A percentile compares a stretch with the other conserved stretches of the same genome.
Evolutionary conservation across 2,888 invertebrate genomes (phyloP).

Genomic region (Emmelina monodactyla): DNA sequence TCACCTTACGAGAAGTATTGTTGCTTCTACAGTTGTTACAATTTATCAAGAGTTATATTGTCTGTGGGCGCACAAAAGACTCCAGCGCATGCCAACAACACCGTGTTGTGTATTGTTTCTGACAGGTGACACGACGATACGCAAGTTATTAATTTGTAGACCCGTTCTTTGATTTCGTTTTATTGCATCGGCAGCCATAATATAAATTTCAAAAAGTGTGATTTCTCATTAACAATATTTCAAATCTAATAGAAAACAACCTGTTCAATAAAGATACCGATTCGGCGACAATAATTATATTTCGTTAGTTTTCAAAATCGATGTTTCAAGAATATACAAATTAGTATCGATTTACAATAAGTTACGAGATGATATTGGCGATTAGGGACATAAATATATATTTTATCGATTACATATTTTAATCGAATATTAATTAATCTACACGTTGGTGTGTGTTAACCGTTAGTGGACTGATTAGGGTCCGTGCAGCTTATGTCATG

Average conservation of each 20-base stretch:
- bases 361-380: background rate
- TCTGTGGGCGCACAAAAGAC: slow-evolving; percentile 46
- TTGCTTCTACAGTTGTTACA: slow-evolving; percentile 56
- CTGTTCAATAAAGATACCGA: background rate
- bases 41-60: slow-evolving; percentile 63
- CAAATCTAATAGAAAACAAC: background rate
- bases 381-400: background rate
- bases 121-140: slow-evolving; percentile 47
- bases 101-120: slow-evolving; percentile 40
- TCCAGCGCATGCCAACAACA: slow-evolving; percentile 24
- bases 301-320: background rate
- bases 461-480: slow-evolving; percentile 33
- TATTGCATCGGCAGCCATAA: background rate
- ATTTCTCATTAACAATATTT: background rate
- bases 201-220: background rate
- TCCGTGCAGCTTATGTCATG: slow-evolving; percentile 34
- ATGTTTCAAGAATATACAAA: slow-evolving; percentile 1
- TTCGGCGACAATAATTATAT: background rate
- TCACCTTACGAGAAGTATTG: slow-evolving; percentile 60
- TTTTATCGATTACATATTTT: background rate
- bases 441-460: slow-evolving; percentile 14
- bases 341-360: slow-evolving; percentile 1
- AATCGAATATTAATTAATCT: background rate
- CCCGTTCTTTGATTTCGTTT: background rate
- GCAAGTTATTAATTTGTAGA: slow-evolving; percentile 39